Evolutionary conservation across 2,113 vertebrate species (phyloP).

Genomic region (Shinisaurus crocodilurus): DNA sequence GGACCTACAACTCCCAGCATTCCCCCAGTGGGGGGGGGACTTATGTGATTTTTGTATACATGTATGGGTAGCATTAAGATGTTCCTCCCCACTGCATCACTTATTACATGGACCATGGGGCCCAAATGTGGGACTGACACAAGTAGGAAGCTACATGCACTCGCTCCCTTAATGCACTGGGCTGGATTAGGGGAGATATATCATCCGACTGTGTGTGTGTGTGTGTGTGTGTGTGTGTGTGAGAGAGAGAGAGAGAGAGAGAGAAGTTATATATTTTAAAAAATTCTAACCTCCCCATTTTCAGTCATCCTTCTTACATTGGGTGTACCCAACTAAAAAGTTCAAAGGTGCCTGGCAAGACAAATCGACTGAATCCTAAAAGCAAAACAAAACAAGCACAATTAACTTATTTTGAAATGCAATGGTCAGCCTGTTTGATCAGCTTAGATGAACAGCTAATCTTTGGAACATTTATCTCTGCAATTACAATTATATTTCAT

Average conservation of each 20-base stretch:
- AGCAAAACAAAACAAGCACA: background rate
- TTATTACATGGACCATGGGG: background rate
- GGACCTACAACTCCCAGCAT: too few species aligned
- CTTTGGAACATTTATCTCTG: conserved; percentile 4
- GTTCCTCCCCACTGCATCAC: background rate
- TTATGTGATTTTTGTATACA: background rate
- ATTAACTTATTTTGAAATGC: background rate
- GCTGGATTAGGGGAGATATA: background rate
- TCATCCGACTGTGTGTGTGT: too few species aligned
- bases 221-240: too few species aligned
- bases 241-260: background rate
- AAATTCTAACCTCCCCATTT: background rate
- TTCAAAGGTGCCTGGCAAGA: background rate
- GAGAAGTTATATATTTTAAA: background rate
- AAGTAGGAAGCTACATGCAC: background rate
- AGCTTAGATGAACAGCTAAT: background rate
- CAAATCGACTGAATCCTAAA: background rate
- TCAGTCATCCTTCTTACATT: background rate
- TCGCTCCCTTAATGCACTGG: background rate
- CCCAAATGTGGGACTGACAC: background rate
- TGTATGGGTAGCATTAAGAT: background rate
- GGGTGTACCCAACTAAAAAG: background rate
- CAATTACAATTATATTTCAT: conserved; percentile 1
- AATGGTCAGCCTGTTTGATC: background rate
- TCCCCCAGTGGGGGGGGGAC: too few species aligned